A percentile compares a stretch with the other conserved stretches of the same genome.
These are phyloP conservation scores for Cinclus mexicanus DNA, from an alignment of 2,113 vertebrate genomes.

Conservation along the genomic window DNA sequence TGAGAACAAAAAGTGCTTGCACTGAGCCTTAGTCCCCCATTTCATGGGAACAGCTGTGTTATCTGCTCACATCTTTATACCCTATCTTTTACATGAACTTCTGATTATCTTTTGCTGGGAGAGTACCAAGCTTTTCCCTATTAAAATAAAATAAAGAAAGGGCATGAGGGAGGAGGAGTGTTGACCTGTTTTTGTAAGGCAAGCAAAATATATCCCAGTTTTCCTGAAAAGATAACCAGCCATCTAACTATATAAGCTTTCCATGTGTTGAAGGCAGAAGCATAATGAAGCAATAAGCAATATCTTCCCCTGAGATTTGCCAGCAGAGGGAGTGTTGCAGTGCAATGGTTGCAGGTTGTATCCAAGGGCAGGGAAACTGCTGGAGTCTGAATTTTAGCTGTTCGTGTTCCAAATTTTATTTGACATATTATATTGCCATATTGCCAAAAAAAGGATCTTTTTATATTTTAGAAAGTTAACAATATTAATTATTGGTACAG, in stretches of 20 bases:
- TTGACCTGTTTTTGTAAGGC: not conserved
- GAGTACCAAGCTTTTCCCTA: not conserved
- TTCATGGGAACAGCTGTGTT: not conserved
- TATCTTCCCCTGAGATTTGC: not conserved
- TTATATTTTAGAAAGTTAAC: not conserved
- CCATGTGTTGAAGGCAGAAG: not conserved
- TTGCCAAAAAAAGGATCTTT: fast-evolving
- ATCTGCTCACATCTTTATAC: not conserved
- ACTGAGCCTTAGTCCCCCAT: not conserved
- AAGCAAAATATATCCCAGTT: not conserved
- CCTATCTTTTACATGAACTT: not conserved
- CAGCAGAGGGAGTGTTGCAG: constrained; percentile 33
- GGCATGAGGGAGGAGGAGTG: not conserved
- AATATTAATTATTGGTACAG: not conserved
- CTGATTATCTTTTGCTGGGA: not conserved
- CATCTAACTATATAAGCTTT: not conserved
- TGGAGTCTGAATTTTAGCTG: not conserved
- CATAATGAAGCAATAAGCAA: not conserved
- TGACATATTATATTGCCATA: not conserved
- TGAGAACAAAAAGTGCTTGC: not conserved
- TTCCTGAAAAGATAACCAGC: not conserved
- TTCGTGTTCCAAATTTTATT: not conserved
- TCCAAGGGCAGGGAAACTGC: not conserved
- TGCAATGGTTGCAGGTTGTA: not conserved
- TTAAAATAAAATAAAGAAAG: not conserved